These are phyloP conservation scores for Elaphurus davidianus DNA, from an alignment of 2,113 vertebrate species.

Conservation along the genomic window DNA sequence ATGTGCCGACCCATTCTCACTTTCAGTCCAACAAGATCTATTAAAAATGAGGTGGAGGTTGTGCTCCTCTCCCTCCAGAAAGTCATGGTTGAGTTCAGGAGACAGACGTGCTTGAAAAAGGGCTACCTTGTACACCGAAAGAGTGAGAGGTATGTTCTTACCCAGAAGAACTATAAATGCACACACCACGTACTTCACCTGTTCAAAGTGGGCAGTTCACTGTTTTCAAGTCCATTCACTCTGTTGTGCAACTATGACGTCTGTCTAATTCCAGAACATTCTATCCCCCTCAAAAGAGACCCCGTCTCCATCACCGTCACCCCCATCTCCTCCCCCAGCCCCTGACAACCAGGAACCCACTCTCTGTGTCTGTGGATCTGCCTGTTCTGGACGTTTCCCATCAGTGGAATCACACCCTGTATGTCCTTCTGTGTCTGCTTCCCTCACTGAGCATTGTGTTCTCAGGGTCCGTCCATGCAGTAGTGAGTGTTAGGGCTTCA, in stretches of 20 bases:
- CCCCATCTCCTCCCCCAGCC: neutral
- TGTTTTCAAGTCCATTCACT: neutral
- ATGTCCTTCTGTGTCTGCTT: neutral
- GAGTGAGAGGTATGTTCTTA: neutral
- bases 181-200: neutral
- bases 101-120: neutral
- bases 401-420: neutral
- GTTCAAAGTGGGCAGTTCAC: neutral
- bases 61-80: neutral
- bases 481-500: neutral
- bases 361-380: rapidly evolving
- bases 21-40: neutral
- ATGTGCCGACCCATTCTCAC: no score
- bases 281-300: neutral
- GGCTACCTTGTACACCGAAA: rapidly evolving
- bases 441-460: neutral
- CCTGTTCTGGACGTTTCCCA: neutral
- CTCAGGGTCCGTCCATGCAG: neutral
- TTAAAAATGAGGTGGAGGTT: neutral
- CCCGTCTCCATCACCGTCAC: rapidly evolving
- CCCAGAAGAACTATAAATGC: neutral
- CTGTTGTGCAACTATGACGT: neutral
- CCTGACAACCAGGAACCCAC: neutral
- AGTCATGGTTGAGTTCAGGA: neutral
- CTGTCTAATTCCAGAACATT: neutral